Evolutionary conservation across 1,140 invertebrate species (phyloP), one percentile per base, ranked within the genome.

Genomic region (Chlorops oryzae): DNA sequence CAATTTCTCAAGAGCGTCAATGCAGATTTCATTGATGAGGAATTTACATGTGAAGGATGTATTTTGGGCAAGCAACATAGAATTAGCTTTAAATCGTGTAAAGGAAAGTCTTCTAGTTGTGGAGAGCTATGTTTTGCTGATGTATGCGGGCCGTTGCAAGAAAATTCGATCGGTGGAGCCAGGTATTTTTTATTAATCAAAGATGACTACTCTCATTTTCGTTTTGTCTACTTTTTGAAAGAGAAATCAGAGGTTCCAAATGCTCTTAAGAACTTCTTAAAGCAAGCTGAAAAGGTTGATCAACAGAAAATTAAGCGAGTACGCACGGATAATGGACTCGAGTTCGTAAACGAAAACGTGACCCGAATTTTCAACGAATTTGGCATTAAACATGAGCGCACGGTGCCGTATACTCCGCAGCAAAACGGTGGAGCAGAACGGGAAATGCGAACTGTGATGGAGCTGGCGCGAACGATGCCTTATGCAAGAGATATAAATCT

Each of bases 351-450:
- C 42, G 51, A 58, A 44, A 55, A 65, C 21, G 42, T 76, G 3
- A 52, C 61, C 48, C 45, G 69, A n/a, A 38, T 67, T 6, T 56
- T 63, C 2, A 13, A 46, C 21, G 46, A 28, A 37, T 25, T 45
- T 34, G 70, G 68, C 7, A 72, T 75, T 18, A 44, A 24, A 21
- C 70, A 76, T 51, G 61, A 74, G 56, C 63, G 45, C 6, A 63
- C 61, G 15, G 60, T 66, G 17, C 39, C 65, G 2, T 77, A 77
- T 51, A 74, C 68, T 4, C 73, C 75, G 1, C 52, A 80, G 57
- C 68, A 77, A 51, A 80, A 80, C 58, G 74, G 75, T 12, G 54
- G 59, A 17, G 61, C 68, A 10, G 75, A 78, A 46, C 50, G 72
- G 22, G 62, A 63, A 23, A 74, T 76, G 46, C 28, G 74, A 9